Conservation (phyloP, 2,113 vertebrate genomes). For the Cairina moschata region DNA sequence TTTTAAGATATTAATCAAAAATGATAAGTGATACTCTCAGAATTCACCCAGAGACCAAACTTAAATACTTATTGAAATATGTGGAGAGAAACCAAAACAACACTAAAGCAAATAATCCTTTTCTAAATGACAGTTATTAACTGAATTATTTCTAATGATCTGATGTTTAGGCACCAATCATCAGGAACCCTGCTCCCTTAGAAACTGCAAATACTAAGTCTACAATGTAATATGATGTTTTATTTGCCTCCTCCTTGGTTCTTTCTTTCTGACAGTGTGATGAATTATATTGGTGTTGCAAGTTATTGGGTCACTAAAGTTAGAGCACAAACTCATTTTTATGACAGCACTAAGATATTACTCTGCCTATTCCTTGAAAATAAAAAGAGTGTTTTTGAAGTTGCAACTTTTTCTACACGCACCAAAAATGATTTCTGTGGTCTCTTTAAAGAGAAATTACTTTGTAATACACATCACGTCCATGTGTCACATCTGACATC, state of each 20-base stretch:
- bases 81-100: background rate
- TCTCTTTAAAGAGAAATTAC: background rate
- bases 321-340: conserved; percentile 49
- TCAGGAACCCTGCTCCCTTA: background rate
- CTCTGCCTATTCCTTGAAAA: conserved; percentile 36
- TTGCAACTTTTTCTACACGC: background rate
- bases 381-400: conserved; percentile 11
- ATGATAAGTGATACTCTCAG: background rate
- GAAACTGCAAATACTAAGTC: background rate
- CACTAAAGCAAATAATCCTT: background rate
- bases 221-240: background rate
- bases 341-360: conserved; percentile 32
- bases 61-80: background rate
- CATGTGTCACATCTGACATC: background rate
- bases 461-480: background rate
- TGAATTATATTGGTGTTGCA: conserved; percentile 45
- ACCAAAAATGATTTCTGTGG: background rate
- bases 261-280: conserved; percentile 45
- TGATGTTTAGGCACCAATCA: conserved; percentile 8
- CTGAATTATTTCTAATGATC: conserved; percentile 4
- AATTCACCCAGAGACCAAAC: background rate
- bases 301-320: conserved; percentile 46
- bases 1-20: conserved; percentile 24
- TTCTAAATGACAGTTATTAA: background rate
- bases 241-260: background rate